Percentiles rank a stretch among this genome's conserved stretches.
These are phyloP conservation scores for Nanorana parkeri DNA, from an alignment of 2,113 vertebrate genomes.

Conservation along the genomic window DNA sequence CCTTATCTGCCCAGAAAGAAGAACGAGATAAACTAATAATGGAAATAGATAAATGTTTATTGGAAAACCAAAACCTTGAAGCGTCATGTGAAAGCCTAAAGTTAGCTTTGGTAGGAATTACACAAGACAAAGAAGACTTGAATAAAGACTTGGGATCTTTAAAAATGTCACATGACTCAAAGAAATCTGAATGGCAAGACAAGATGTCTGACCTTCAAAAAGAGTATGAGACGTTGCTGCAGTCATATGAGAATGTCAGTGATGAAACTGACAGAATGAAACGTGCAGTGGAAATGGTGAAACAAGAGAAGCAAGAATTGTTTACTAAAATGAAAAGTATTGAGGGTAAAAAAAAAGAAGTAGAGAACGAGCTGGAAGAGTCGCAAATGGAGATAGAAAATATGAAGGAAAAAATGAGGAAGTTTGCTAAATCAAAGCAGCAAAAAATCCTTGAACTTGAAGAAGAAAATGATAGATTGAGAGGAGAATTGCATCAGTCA, in stretches of 20 bases:
- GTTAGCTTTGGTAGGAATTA: conserved; percentile 77
- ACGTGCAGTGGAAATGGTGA: conserved; percentile 81
- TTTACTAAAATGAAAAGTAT: conserved; percentile 72
- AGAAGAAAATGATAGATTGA: conserved; percentile 90
- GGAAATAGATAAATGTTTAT: conserved; percentile 80
- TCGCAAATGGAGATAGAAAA: conserved; percentile 82
- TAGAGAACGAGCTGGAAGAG: conserved; percentile 79
- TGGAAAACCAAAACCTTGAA: conserved; percentile 85
- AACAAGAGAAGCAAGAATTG: conserved; percentile 89
- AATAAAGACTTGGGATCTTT: conserved; percentile 76
- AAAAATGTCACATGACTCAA: conserved; percentile 70
- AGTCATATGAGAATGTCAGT: conserved; percentile 94
- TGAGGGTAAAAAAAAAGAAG: conserved; percentile 79
- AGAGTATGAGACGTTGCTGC: conserved; percentile 92
- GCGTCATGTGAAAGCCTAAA: conserved; percentile 89
- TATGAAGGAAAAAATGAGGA: conserved; percentile 96
- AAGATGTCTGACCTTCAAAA: conserved; percentile 85
- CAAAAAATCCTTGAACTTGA: conserved; percentile 94
- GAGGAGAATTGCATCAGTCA: conserved; percentile 62
- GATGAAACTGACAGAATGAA: conserved; percentile 89
- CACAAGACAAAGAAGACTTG: conserved; percentile 81
- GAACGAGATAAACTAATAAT: conserved; percentile 81
- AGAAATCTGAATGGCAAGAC: conserved; percentile 78
- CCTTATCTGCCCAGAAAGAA: conserved; percentile 68
- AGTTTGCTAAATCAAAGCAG: conserved; percentile 94